Percentiles rank a stretch among this genome's conserved stretches.
Evolutionary conservation across 2,797 vertebrate species (phyloP).

Genomic region (Semaprochilodus insignis): DNA sequence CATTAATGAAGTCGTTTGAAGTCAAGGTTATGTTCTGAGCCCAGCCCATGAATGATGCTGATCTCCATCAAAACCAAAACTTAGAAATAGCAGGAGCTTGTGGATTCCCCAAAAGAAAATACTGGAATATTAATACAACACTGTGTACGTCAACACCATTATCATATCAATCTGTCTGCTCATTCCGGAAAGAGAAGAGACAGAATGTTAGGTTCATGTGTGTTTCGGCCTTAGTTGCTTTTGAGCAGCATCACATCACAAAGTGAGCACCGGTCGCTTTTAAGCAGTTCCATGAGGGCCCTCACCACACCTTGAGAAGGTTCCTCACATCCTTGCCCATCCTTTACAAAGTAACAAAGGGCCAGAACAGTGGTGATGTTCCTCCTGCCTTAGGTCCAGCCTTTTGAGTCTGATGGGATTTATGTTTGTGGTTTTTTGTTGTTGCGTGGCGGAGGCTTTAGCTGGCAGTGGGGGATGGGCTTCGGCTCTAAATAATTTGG

Average conservation of each 20-base stretch:
- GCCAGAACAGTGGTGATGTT: conserved; percentile 38
- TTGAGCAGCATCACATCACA: conserved; percentile 28
- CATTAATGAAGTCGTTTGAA: conserved; percentile 40
- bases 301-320: conserved; percentile 24
- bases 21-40: conserved; percentile 51
- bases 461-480: conserved; percentile 23
- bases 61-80: conserved; percentile 26
- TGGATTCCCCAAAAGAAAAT: conserved; percentile 35
- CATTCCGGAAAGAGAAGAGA: conserved; percentile 34
- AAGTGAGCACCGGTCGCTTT: conserved; percentile 10
- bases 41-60: conserved; percentile 13
- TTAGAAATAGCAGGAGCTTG: background rate
- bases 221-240: conserved; percentile 42
- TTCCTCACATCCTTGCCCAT: conserved; percentile 41
- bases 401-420: conserved; percentile 53
- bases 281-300: conserved; percentile 9
- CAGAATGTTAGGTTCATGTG: conserved; percentile 36
- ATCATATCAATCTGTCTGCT: conserved; percentile 46
- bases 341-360: conserved; percentile 54
- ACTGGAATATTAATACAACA: conserved; percentile 48
- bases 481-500: conserved; percentile 83
- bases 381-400: conserved; percentile 21
- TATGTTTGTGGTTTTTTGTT: conserved; percentile 53
- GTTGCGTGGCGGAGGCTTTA: conserved; percentile 51
- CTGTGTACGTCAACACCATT: conserved; percentile 43